phyloP scores from a whole-genome alignment of 2,797 vertebrate species.

The Galaxias olidus region DNA sequence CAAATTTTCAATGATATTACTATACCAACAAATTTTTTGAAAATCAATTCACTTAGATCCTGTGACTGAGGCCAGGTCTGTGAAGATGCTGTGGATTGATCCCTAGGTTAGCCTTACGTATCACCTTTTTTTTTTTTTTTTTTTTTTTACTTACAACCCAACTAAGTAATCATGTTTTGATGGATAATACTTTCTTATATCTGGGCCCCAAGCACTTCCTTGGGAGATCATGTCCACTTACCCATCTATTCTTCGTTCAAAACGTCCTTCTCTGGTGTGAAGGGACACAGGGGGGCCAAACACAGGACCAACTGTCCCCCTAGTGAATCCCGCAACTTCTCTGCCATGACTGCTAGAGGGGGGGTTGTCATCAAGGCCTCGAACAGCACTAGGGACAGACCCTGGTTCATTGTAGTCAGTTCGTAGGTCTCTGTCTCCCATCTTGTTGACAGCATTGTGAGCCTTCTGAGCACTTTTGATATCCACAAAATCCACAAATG shows the following conservation, averaged over 20 bases:
- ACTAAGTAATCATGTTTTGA: conserved; percentile 82
- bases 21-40: conserved; percentile 67
- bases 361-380: conserved; percentile 97
- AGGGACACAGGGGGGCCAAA: conserved; percentile 96
- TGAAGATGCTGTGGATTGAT: conserved; percentile 71
- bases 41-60: conserved; percentile 70
- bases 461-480: conserved; percentile 99
- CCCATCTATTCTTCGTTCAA: conserved; percentile 99
- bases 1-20: conserved; percentile 73
- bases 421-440: conserved; percentile 99
- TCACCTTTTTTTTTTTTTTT: conserved; percentile 66
- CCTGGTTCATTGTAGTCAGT: conserved; percentile 99
- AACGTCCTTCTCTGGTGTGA: conserved; percentile 99
- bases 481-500: conserved; percentile 99
- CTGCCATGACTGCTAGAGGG: conserved; percentile 97
- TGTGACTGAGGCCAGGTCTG: conserved; percentile 70
- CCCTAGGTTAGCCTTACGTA: conserved; percentile 76
- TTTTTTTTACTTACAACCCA: conserved; percentile 81
- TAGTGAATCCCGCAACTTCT: conserved; percentile 99
- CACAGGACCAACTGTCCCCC: conserved; percentile 94
- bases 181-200: conserved; percentile 61
- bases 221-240: conserved; percentile 98
- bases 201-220: conserved; percentile 89
- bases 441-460: conserved; percentile 99
- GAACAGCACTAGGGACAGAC: conserved; percentile 96